Base-by-base conservation (phyloP, 2,113 vertebrate species). In the Upupa epops region DNA sequence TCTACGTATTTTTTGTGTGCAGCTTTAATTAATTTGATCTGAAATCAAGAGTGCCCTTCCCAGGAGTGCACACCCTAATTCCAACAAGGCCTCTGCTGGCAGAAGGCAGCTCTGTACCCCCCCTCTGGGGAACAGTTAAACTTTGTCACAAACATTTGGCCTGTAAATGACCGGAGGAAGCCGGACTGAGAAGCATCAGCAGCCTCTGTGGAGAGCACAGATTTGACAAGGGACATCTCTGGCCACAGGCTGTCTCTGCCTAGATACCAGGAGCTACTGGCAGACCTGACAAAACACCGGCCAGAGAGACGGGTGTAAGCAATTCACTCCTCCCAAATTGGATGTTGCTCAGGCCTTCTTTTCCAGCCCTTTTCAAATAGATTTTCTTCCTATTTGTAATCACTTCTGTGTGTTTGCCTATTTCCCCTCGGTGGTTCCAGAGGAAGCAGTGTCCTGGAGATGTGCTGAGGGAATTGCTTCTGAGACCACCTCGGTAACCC, bases 21-120 rank as follows among this genome's bases (percentile, higher is more conserved):
- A 65, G n/a, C 28, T 90, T 91, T 90, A 91, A 89, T 85, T 81
- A 94, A 85, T 80, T 87, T 83, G 55, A 36, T 76, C 77, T 92
- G 83, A 88, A 93, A 90, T 78, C 74, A 88, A 37, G 45, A 92
- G 19, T 26, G 13, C 19, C 64, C 51, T 71, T 88, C 90, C 73
- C 65, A 63, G 21, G 46, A 79, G 32, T 6, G 29, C 32, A 74
- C 20, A 34, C 37, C 16, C 61, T 86, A 84, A 84, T 37, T 76
- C 34, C 26, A 82, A n/a, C n/a, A 45, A 83, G 61, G 56, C 22
- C 25, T 87, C 52, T 69, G 42, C 46, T 72, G 32, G 7, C 18
- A 14, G 54, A 72, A 82, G 46, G 29, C 40, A 72, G 14, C 64
- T 93, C 78, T 65, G 76, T 56, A 54, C 17, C 59, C 1, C n/a